Conservation (phyloP, 2,888 invertebrate genomes). For the Hartigia nigra region DNA sequence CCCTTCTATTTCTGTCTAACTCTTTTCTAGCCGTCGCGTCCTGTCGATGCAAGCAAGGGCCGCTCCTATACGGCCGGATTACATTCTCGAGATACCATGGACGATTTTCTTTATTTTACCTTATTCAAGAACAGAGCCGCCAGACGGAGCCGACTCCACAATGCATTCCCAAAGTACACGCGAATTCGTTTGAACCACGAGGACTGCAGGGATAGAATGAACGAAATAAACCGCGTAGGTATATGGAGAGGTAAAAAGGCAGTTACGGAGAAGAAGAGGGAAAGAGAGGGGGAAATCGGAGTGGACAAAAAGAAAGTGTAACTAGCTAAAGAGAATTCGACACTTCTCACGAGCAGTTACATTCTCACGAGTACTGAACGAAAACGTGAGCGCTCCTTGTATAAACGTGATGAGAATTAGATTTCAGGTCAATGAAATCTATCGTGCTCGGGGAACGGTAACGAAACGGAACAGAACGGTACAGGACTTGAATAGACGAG, state of each 20-base stretch:
- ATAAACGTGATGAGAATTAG: constrained; percentile 3
- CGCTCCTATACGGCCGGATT: constrained; percentile 47
- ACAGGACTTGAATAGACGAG: background rate
- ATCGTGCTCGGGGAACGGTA: background rate
- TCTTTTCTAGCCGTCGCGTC: background rate
- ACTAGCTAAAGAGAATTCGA: background rate
- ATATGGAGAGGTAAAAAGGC: background rate
- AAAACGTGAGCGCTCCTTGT: background rate
- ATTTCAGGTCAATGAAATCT: constrained; percentile 7
- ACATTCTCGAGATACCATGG: constrained; percentile 49
- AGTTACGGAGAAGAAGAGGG: background rate
- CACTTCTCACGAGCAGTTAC: background rate
- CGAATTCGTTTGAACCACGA: background rate
- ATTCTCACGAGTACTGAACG: background rate
- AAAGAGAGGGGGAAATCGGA: background rate
- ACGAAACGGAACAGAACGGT: background rate
- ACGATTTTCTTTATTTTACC: background rate
- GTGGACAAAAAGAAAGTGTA: background rate
- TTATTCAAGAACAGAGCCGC: background rate
- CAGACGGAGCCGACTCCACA: background rate
- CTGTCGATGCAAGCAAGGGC: constrained; percentile 23
- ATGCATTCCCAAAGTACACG: background rate
- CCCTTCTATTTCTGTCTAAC: background rate
- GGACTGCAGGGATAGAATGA: background rate
- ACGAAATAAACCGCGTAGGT: background rate